Conservation (phyloP, 2,113 vertebrate genomes). For the Zosterops japonicus region DNA sequence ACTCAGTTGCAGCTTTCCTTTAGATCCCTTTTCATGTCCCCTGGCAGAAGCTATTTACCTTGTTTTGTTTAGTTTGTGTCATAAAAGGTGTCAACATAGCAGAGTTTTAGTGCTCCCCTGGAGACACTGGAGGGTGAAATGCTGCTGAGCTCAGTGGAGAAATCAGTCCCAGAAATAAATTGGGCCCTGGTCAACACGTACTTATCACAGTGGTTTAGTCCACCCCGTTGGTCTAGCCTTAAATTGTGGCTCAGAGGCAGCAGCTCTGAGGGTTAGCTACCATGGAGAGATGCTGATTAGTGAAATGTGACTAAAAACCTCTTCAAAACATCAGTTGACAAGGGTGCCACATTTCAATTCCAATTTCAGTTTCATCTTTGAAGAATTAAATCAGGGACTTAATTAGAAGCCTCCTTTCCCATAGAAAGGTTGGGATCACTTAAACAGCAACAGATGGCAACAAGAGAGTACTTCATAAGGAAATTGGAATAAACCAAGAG, state of each 20-base stretch:
- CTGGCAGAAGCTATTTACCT: background rate
- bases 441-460: background rate
- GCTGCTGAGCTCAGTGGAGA: background rate
- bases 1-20: background rate
- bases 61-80: background rate
- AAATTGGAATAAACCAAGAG: background rate
- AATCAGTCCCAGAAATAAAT: background rate
- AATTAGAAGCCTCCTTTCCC: background rate
- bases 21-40: background rate
- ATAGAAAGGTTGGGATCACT: background rate
- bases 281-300: background rate
- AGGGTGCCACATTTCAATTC: background rate
- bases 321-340: background rate
- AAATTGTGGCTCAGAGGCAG: background rate
- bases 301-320: background rate
- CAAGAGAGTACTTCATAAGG: background rate
- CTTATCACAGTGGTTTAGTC: background rate
- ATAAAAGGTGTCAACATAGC: background rate
- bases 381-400: background rate
- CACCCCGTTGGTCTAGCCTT: background rate
- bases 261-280: background rate
- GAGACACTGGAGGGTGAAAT: fast-evolving
- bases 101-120: background rate
- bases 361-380: background rate
- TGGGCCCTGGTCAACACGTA: too few relatives aligned